A percentile compares a stretch with the other conserved stretches of the same genome.
Conservation (phyloP, 2,113 vertebrate species). For the Anas platyrhynchos region DNA sequence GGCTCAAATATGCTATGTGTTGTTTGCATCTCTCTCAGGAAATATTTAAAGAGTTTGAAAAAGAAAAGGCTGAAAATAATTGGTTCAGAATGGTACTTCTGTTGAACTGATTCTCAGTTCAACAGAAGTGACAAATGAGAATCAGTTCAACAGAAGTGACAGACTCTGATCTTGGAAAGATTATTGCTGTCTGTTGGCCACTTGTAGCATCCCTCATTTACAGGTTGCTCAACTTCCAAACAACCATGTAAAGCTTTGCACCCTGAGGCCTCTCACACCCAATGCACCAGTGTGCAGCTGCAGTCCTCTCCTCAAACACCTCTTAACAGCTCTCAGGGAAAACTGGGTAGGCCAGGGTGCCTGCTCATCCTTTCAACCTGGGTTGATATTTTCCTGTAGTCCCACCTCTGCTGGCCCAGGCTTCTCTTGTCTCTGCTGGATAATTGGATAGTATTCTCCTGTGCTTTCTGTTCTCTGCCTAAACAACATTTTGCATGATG, state of each 20-base stretch:
- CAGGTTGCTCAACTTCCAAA: not conserved
- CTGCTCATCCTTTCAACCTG: not conserved
- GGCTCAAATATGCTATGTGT: not conserved
- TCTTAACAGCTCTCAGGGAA: not conserved
- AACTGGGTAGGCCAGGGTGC: not conserved
- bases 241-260: not conserved
- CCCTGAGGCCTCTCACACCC: not conserved
- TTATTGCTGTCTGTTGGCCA: not conserved
- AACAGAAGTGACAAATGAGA: no score
- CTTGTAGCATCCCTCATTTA: not conserved
- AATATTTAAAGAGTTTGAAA: not conserved
- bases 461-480: not conserved
- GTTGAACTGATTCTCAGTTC: not conserved
- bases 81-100: not conserved
- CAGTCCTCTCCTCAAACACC: not conserved
- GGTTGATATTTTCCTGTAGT: not conserved
- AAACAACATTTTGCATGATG: not conserved
- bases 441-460: not conserved
- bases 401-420: not conserved
- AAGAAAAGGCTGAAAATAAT: not conserved
- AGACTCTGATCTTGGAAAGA: not conserved
- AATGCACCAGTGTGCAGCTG: not conserved
- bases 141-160: not conserved
- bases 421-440: not conserved
- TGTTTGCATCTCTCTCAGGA: not conserved